These are phyloP conservation scores for Formicarius rufipectus DNA, from an alignment of 2,113 vertebrate genomes.

Conservation along the genomic window DNA sequence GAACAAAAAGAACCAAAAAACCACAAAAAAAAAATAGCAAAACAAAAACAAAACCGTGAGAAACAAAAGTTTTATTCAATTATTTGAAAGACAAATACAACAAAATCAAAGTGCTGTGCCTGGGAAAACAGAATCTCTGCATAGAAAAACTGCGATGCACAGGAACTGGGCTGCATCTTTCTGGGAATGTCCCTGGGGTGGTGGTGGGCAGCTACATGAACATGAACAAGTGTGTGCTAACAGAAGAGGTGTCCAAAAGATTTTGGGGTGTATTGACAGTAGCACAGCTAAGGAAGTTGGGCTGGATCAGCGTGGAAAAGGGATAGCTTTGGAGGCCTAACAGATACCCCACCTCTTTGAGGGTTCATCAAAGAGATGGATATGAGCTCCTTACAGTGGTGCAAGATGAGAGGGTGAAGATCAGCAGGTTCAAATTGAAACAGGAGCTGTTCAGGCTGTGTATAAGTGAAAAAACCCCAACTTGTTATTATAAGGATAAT, in stretches of 20 bases:
- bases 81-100: neutral
- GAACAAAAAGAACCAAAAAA: too few species aligned
- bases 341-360: accelerated
- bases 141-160: neutral
- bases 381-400: neutral
- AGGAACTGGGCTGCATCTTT: neutral
- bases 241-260: neutral
- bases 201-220: neutral
- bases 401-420: neutral
- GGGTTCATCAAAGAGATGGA: neutral
- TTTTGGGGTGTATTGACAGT: neutral
- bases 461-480: accelerated
- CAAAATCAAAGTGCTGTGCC: neutral
- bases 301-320: neutral
- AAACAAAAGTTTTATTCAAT: neutral
- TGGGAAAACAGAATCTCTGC: neutral
- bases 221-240: neutral
- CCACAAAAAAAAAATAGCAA: too few species aligned
- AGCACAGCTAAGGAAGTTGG: neutral
- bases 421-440: neutral
- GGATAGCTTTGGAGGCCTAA: neutral
- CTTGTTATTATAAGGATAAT: neutral
- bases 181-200: neutral
- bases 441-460: accelerated
- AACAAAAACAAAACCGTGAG: too few species aligned